phyloP scores from a whole-genome alignment of 1,140 invertebrate species.

The Tenebrio molitor region DNA sequence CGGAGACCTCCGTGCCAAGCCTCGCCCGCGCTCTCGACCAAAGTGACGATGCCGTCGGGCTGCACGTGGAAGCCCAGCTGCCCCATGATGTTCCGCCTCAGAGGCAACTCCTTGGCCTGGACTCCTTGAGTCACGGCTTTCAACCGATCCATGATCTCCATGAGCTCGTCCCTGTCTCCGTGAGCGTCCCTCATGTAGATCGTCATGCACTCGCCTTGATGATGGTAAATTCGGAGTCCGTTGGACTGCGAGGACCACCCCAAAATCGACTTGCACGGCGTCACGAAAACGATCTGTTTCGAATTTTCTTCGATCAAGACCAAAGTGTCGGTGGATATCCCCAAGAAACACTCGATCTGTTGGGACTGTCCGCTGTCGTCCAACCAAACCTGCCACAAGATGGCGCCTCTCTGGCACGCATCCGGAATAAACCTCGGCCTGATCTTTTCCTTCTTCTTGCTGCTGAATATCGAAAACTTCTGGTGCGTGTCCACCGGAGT shows the following conservation, averaged over 20 bases:
- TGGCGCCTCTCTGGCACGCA: conserved; percentile 77
- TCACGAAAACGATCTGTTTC: conserved; percentile 88
- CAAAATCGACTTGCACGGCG: conserved; percentile 86
- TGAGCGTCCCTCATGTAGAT: conserved; percentile 76
- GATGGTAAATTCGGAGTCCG: conserved; percentile 79
- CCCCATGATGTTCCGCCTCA: conserved; percentile 82
- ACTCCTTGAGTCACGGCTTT: conserved; percentile 81
- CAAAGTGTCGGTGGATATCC: conserved; percentile 88
- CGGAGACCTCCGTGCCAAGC: conserved; percentile 92
- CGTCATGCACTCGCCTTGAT: conserved; percentile 88
- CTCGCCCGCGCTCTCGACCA: conserved; percentile 89
- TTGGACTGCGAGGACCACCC: conserved; percentile 68
- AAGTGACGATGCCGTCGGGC: conserved; percentile 94
- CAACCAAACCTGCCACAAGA: conserved; percentile 83
- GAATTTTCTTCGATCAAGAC: conserved; percentile 89
- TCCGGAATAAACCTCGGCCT: conserved; percentile 79
- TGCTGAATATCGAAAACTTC: conserved; percentile 86
- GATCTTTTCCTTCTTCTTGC: conserved; percentile 79
- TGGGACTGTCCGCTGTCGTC: conserved; percentile 79
- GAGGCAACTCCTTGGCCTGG: conserved; percentile 76
- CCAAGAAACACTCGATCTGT: conserved; percentile 85
- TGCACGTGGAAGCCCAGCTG: conserved; percentile 97
- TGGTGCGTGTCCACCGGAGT: conserved; percentile 87
- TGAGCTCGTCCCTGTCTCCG: conserved; percentile 81
- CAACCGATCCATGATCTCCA: conserved; percentile 82